Base-by-base conservation (phyloP, 2,797 vertebrate genomes). In the Notamacropus eugenii region DNA sequence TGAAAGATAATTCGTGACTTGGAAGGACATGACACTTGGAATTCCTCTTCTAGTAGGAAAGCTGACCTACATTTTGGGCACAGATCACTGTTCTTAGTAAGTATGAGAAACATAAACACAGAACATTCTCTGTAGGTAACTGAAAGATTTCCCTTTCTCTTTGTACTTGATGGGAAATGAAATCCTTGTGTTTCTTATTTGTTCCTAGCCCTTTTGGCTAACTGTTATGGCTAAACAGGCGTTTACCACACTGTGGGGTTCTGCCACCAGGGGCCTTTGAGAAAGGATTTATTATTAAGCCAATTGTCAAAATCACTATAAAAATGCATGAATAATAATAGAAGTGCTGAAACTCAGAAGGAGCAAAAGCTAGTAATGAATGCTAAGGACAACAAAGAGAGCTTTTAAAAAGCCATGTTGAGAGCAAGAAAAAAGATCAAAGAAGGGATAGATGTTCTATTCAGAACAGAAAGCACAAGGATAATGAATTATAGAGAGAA, bases 401-500 rank as follows among this genome's bases (percentile, higher is more conserved):
- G 40, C 19, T 82, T 82, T 46, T 82, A 24, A 22, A 40, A 82
- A 82, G n/a, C 22, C 67, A 82, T 82, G 67, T 40, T 82, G n/a
- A 82, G 67, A 82, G n/a, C n/a, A 82, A 40, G 67, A 82, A 82
- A 82, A 82, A 82, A 82, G 67, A 82, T 82, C 67, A 46, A 82
- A 82, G 67, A 40, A 46, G n/a, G n/a, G 67, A 82, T 82, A 82
- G n/a, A 46, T 46, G 67, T 19, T 24, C 40, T 82, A 6, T 82
- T 24, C 67, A 46, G n/a, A 82, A n/a, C n/a, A 46, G 67, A 82
- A 82, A 82, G 67, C 40, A 46, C n/a, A 24, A 82, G 10, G n/a
- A 82, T 82, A 82, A 82, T 82, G 67, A 74, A 74, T 82, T 46
- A 67, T 67, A 82, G n/a, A 82, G n/a, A 82, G n/a, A 82, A 82